Conservation (phyloP, 2,888 invertebrate species). For the Glaucopsyche alexis region DNA sequence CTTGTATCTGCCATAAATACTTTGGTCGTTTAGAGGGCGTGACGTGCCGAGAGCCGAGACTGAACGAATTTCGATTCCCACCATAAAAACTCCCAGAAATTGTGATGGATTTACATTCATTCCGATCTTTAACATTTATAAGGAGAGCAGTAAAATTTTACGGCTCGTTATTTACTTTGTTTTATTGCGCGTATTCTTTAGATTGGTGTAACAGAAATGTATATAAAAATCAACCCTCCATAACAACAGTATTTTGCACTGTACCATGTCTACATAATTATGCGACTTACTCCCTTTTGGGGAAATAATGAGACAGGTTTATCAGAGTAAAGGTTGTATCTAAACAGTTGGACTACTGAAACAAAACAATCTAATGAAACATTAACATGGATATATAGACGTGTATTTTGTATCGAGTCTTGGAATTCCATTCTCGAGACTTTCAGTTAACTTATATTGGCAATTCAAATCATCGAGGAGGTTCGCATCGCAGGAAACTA, state of each 20-base stretch:
- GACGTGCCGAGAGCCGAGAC: constrained; percentile 22
- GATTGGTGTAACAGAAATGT: not conserved
- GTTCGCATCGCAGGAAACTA: constrained; percentile 66
- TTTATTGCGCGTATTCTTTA: not conserved
- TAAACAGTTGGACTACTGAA: not conserved
- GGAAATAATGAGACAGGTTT: not conserved
- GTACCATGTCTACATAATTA: not conserved
- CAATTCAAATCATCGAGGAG: constrained; percentile 50
- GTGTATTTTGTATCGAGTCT: not conserved
- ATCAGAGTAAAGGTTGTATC: not conserved
- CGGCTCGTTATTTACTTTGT: constrained; percentile 15
- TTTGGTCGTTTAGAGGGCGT: constrained; percentile 11
- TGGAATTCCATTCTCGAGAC: not conserved
- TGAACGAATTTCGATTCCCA: constrained; percentile 31
- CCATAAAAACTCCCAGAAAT: constrained; percentile 17
- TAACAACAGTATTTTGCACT: not conserved
- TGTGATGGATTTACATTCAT: constrained; percentile 23
- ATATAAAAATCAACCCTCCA: not conserved
- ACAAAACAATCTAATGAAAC: not conserved
- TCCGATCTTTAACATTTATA: constrained; percentile 19
- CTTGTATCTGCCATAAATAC: not conserved
- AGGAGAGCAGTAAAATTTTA: constrained; percentile 9
- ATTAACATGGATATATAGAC: not conserved
- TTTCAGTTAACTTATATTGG: constrained; percentile 31
- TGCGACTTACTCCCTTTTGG: not conserved